Evolutionary conservation across 2,797 vertebrate genomes (phyloP).

Genomic region (Acanthis flammea): DNA sequence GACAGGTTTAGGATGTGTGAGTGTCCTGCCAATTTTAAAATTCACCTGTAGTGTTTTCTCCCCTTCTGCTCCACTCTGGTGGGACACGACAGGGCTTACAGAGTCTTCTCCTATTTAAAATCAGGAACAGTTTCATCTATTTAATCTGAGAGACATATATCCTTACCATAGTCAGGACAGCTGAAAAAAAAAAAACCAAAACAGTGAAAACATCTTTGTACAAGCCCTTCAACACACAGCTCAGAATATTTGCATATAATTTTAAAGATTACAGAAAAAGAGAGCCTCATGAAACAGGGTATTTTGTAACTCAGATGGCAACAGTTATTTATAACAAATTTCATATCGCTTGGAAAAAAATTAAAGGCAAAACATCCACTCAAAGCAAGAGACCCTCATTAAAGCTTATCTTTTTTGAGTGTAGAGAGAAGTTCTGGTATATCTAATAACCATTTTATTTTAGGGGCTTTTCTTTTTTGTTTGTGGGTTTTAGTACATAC

Average conservation of each 20-base stretch:
- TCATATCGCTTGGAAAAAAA: not conserved
- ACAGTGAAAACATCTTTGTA: not conserved
- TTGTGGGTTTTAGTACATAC: not conserved
- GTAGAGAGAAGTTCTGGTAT: not conserved
- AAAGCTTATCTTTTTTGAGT: not conserved
- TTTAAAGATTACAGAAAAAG: not conserved
- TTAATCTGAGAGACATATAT: not conserved
- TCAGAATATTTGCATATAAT: not conserved
- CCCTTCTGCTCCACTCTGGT: not conserved
- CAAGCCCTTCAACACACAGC: not conserved
- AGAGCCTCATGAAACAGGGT: accelerated
- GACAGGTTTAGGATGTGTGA: not conserved
- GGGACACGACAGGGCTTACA: not conserved
- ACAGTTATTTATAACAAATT: not conserved
- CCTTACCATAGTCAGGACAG: not conserved
- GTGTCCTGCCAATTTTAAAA: not conserved
- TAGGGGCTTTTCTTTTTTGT: accelerated
- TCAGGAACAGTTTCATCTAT: not conserved
- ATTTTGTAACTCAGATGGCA: not conserved
- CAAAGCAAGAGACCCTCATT: not conserved
- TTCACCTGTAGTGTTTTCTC: not conserved
- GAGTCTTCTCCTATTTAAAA: not conserved
- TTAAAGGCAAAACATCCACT: not conserved
- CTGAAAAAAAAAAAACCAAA: not conserved
- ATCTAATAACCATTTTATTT: not conserved